A percentile compares a stretch with the other conserved stretches of the same genome.
phyloP scores from a whole-genome alignment of 2,888 invertebrate genomes.

The Heliothis peltigera region DNA sequence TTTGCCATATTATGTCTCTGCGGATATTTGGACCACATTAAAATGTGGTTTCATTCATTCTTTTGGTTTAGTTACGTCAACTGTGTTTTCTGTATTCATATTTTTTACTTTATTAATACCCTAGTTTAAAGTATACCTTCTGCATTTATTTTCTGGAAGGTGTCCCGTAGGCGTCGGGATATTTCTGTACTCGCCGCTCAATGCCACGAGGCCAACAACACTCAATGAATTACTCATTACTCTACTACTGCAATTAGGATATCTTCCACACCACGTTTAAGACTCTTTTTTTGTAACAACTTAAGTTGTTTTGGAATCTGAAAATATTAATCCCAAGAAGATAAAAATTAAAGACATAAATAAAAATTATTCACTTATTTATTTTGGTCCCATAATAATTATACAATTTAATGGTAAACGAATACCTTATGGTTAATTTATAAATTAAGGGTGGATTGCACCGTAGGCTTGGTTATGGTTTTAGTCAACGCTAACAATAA shows the following conservation, averaged over 20 bases:
- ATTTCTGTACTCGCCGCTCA: constrained; percentile 73
- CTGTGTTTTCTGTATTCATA: background rate
- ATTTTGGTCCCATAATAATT: constrained; percentile 80
- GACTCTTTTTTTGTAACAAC: background rate
- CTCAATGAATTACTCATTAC: constrained; percentile 82
- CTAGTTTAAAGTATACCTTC: constrained; percentile 39
- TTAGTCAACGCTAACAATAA: too few species aligned
- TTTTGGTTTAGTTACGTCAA: background rate
- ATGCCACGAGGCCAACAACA: constrained; percentile 87
- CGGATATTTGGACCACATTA: too few species aligned
- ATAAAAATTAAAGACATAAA: constrained; percentile 39
- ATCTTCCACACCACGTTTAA: constrained; percentile 25
- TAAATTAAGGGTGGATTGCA: too few species aligned
- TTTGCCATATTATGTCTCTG: too few species aligned
- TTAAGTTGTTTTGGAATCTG: too few species aligned
- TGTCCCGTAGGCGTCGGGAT: constrained; percentile 43
- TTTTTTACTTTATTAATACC: background rate
- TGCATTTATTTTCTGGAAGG: constrained; percentile 26
- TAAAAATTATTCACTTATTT: constrained; percentile 67
- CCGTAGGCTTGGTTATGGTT: too few species aligned
- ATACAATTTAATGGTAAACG: constrained; percentile 61
- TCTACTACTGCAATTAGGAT: constrained; percentile 63
- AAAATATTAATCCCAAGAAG: background rate
- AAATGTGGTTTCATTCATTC: too few species aligned
- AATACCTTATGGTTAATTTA: constrained; percentile 58